Conservation (phyloP, 2,888 invertebrate genomes). For the Anorthoa munda region DNA sequence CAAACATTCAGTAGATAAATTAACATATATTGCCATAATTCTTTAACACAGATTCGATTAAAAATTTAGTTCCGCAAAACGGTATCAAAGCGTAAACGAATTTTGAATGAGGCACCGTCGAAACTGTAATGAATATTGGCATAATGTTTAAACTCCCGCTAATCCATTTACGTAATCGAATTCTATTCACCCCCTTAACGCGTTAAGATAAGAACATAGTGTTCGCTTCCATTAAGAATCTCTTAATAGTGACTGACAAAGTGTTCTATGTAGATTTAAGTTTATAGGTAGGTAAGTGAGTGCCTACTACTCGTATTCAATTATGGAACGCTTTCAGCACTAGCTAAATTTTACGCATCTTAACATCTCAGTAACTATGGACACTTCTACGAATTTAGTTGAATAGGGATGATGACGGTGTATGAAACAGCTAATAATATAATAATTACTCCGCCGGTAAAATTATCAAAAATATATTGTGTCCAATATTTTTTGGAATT, state of each 20-base stretch:
- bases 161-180: constrained; percentile 53
- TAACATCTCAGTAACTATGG: no score
- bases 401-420: no score
- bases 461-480: no score
- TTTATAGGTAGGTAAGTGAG: not conserved
- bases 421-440: no score
- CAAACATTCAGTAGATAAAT: not conserved
- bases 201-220: constrained; percentile 36
- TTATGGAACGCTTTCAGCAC: not conserved
- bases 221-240: constrained; percentile 40
- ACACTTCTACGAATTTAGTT: no score
- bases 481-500: no score
- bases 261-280: not conserved
- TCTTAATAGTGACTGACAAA: constrained; percentile 42
- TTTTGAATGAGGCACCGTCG: constrained; percentile 5
- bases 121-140: constrained; percentile 52
- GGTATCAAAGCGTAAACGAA: constrained; percentile 20
- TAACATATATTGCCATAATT: not conserved
- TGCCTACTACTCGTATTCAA: not conserved
- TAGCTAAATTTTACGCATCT: no score
- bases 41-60: not conserved
- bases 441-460: no score
- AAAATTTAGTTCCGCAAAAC: constrained; percentile 5
- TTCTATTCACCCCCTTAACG: constrained; percentile 35
- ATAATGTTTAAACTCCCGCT: constrained; percentile 41